Conservation (phyloP, 2,888 invertebrate species). For the Caenorhabditis afra region DNA sequence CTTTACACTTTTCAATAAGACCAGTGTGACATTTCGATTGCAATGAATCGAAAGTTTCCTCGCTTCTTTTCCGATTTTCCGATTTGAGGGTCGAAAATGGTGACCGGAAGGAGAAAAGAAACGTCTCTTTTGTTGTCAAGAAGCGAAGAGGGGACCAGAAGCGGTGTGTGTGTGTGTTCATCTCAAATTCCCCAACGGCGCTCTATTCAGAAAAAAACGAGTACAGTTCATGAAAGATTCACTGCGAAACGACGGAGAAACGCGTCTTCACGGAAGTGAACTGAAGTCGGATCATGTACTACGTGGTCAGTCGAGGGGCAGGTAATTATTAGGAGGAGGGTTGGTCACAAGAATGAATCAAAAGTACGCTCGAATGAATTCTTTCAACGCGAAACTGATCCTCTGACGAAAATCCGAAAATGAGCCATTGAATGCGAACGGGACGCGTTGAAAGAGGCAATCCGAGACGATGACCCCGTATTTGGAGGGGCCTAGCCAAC, state of each 20-base stretch:
- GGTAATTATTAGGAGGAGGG: slow-evolving; percentile 28
- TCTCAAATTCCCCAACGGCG: slow-evolving; percentile 40
- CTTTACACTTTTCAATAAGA: too few species aligned
- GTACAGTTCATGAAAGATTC: slow-evolving; percentile 56
- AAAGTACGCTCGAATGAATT: slow-evolving; percentile 33
- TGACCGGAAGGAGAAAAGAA: slow-evolving; percentile 45
- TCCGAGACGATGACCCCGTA: slow-evolving; percentile 15
- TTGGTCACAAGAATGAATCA: slow-evolving; percentile 1
- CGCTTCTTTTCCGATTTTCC: background rate
- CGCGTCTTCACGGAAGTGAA: background rate
- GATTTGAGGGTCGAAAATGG: slow-evolving; percentile 11
- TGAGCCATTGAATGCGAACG: slow-evolving; percentile 11
- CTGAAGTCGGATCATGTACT: slow-evolving; percentile 10
- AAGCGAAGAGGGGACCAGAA: slow-evolving; percentile 22
- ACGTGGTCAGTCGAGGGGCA: slow-evolving; percentile 1
- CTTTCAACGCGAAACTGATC: slow-evolving; percentile 36
- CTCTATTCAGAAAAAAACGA: slow-evolving; percentile 31
- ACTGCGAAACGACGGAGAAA: slow-evolving; percentile 14
- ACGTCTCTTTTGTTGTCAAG: slow-evolving; percentile 49
- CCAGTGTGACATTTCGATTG: too few species aligned
- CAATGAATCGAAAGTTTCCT: too few species aligned
- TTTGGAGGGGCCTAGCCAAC: slow-evolving; percentile 19
- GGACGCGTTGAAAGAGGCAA: slow-evolving; percentile 17
- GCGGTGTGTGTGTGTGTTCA: slow-evolving; percentile 54
- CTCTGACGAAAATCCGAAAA: slow-evolving; percentile 46